Percentiles rank a stretch among this genome's conserved stretches.
Conservation (phyloP, 2,113 vertebrate genomes). For the Festucalex cinctus region DNA sequence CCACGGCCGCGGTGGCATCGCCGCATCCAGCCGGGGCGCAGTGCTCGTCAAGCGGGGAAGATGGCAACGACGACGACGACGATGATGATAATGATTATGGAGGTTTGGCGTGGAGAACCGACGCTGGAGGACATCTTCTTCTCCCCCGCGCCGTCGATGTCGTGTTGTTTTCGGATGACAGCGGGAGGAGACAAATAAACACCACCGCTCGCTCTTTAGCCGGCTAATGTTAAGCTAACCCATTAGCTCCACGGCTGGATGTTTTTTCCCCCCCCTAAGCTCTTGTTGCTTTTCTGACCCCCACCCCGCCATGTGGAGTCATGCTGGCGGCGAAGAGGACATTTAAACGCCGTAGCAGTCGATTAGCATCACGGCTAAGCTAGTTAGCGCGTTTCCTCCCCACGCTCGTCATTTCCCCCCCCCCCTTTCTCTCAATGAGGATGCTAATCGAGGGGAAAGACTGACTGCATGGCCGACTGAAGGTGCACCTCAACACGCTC, state of each 20-base stretch:
- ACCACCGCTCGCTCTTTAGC: constrained; percentile 26
- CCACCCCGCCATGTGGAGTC: constrained; percentile 19
- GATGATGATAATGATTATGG: neutral
- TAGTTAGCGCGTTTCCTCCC: constrained; percentile 11
- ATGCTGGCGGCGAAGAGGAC: constrained; percentile 32
- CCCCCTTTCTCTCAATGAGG: constrained; percentile 4
- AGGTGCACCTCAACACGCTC: constrained; percentile 37
- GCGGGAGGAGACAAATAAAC: constrained; percentile 45
- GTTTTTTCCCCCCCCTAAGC: constrained; percentile 1
- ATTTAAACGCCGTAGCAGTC: constrained; percentile 17
- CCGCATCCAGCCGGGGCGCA: constrained; percentile 25
- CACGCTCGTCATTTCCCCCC: neutral
- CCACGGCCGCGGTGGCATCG: constrained; percentile 14
- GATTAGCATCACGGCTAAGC: constrained; percentile 11
- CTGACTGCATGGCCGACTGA: constrained; percentile 6
- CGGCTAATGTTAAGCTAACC: constrained; percentile 43
- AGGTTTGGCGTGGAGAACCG: constrained; percentile 9
- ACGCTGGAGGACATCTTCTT: neutral
- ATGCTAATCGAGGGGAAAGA: constrained; percentile 44
- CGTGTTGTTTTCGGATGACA: constrained; percentile 22
- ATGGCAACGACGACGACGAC: constrained; percentile 10
- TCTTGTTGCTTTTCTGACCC: neutral
- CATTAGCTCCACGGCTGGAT: constrained; percentile 1
- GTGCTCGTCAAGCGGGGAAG: constrained; percentile 31
- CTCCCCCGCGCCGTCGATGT: neutral